phyloP scores from a whole-genome alignment of 2,888 invertebrate species.

The Athetis lepigone region DNA sequence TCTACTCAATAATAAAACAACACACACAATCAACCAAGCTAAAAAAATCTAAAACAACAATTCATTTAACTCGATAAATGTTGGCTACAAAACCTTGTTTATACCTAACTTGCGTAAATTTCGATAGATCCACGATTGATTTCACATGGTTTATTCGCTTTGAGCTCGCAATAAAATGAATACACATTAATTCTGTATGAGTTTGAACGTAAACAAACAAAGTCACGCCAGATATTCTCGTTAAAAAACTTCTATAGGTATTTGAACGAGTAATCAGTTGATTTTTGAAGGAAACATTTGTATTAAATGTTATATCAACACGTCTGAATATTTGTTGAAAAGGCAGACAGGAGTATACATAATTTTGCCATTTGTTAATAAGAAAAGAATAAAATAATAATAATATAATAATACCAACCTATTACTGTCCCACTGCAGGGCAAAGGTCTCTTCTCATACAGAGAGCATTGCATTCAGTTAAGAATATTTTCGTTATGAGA shows the following conservation, averaged over 20 bases:
- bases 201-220: slow-evolving; percentile 30
- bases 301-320: neutral
- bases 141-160: slow-evolving; percentile 43
- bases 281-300: neutral
- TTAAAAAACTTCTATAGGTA: slow-evolving; percentile 3
- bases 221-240: slow-evolving; percentile 25
- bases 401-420: too few species aligned
- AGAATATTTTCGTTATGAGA: too few species aligned
- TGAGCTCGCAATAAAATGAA: slow-evolving; percentile 29
- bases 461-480: too few species aligned
- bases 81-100: slow-evolving; percentile 14
- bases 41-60: slow-evolving; percentile 13
- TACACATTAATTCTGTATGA: slow-evolving; percentile 34
- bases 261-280: slow-evolving; percentile 15
- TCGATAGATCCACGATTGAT: slow-evolving; percentile 31
- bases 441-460: too few species aligned
- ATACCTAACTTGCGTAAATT: slow-evolving; percentile 19
- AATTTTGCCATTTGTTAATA: too few species aligned
- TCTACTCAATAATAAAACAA: neutral
- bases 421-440: too few species aligned
- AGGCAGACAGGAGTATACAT: too few species aligned
- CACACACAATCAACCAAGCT: neutral
- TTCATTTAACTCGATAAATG: slow-evolving; percentile 24
- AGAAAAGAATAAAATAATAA: too few species aligned
- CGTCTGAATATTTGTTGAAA: too few species aligned